Evolutionary conservation across 2,113 vertebrate genomes (phyloP).

Genomic region (Plotosus lineatus): DNA sequence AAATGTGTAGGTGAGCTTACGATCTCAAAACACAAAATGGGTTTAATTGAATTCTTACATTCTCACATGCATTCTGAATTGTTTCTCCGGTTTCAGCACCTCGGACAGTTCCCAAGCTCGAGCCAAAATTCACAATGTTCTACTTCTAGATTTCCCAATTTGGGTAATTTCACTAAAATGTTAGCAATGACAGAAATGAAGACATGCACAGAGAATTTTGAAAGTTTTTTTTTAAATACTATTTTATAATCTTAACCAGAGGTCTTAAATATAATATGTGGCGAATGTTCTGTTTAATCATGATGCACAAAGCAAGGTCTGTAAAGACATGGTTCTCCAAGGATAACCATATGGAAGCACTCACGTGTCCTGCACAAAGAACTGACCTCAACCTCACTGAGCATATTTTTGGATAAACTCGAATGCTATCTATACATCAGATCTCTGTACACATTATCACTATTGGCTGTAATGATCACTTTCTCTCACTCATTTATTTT

Average conservation of each 20-base stretch:
- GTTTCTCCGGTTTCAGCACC: constrained; percentile 42
- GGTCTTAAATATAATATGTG: neutral
- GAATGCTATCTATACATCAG: neutral
- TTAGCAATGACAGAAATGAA: neutral
- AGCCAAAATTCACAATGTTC: constrained; percentile 6
- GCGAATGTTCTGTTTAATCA: neutral
- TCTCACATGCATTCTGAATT: neutral
- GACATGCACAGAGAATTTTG: neutral
- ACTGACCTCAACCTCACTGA: neutral
- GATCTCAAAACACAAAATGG: neutral
- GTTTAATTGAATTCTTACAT: neutral
- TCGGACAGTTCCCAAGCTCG: constrained; percentile 44
- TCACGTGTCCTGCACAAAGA: neutral
- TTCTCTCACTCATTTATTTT: too few relatives aligned
- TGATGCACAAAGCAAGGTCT: neutral
- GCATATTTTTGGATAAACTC: neutral
- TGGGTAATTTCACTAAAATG: constrained; percentile 11
- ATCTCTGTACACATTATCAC: neutral
- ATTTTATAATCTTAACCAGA: neutral
- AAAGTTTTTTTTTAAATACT: neutral
- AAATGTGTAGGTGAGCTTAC: neutral
- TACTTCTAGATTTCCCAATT: neutral
- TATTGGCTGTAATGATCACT: neutral
- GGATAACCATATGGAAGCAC: neutral
- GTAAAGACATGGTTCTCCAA: neutral